Conservation (phyloP, 2,113 vertebrate species). For the Salvator merianae region DNA sequence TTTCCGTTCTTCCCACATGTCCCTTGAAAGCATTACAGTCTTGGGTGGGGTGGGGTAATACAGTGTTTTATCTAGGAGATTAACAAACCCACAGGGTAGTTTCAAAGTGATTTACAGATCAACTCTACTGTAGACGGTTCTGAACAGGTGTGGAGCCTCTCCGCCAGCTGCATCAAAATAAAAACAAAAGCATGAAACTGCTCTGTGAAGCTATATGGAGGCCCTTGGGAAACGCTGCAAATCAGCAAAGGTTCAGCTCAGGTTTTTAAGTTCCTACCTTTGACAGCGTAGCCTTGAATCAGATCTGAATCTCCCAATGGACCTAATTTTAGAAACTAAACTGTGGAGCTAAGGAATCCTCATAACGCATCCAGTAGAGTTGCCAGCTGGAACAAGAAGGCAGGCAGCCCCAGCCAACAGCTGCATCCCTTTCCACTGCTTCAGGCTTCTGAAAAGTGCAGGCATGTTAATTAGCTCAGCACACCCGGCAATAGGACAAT, state of each 20-base stretch:
- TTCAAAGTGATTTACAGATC: too few species aligned
- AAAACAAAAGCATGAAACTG: too few species aligned
- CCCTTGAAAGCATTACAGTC: too few species aligned
- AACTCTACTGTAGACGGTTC: too few species aligned
- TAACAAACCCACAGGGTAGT: too few species aligned
- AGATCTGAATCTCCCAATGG: not conserved
- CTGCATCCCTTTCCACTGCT: not conserved
- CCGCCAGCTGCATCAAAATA: too few species aligned
- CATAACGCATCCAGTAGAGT: not conserved
- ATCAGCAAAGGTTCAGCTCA: too few species aligned
- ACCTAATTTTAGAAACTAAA: constrained; percentile 12
- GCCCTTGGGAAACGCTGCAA: too few species aligned
- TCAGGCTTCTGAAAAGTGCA: not conserved
- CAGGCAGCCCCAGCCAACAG: not conserved
- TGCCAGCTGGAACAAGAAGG: not conserved
- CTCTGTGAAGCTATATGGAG: too few species aligned
- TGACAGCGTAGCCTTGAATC: not conserved
- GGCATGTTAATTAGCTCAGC: not conserved
- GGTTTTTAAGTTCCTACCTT: not conserved
- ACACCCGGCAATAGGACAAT: not conserved
- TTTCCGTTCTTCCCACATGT: not conserved
- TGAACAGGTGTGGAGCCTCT: not conserved
- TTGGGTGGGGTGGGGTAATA: too few species aligned
- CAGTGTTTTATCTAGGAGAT: not conserved
- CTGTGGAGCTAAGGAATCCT: not conserved